phyloP scores from a whole-genome alignment of 2,797 vertebrate species.

The Xerus rutilus region DNA sequence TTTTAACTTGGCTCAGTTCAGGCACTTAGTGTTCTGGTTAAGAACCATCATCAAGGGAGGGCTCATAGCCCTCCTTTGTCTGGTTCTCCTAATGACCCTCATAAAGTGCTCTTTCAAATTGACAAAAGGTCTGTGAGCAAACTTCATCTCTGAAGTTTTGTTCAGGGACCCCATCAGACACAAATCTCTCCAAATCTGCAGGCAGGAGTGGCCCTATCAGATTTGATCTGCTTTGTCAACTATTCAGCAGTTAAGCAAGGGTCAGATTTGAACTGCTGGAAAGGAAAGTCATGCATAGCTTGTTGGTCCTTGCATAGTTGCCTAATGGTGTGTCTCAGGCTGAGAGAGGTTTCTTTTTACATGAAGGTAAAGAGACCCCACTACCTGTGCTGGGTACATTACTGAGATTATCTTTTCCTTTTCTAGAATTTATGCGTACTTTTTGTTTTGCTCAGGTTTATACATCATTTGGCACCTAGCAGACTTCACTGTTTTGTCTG shows the following conservation, averaged over 20 bases:
- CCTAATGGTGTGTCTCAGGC: background rate
- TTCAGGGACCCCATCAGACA: background rate
- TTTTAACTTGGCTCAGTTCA: background rate
- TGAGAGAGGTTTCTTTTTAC: background rate
- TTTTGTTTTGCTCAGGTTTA: background rate
- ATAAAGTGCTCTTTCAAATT: background rate
- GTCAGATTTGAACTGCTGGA: background rate
- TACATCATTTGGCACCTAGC: background rate
- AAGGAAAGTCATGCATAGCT: background rate
- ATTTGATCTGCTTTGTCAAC: background rate
- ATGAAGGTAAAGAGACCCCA: background rate
- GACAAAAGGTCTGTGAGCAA: background rate
- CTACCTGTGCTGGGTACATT: background rate
- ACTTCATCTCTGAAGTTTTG: background rate
- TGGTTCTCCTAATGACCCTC: background rate
- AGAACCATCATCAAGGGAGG: background rate
- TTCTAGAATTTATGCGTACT: background rate
- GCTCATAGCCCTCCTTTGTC: background rate
- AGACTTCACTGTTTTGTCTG: background rate
- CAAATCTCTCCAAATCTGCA: background rate
- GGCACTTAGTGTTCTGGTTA: background rate
- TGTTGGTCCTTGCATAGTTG: background rate
- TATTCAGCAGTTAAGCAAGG: background rate
- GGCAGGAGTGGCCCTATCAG: background rate
- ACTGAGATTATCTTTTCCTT: no score